Evolutionary conservation across 1,140 invertebrate genomes (phyloP).

Genomic region (Euglossa dilemma): DNA sequence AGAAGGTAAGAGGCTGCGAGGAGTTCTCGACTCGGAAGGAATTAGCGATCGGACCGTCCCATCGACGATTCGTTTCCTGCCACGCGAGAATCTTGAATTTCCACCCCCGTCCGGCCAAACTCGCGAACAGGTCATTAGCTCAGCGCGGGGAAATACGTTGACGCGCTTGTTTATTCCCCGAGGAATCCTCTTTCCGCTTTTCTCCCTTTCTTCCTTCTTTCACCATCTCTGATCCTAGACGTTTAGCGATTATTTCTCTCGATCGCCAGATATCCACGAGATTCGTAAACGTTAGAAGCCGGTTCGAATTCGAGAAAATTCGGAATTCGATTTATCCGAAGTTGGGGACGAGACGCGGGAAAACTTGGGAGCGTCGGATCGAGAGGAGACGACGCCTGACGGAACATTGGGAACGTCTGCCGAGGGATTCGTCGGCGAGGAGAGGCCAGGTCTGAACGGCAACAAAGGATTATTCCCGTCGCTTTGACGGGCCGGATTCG

Average conservation of each 20-base stretch:
- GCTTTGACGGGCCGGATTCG: slow-evolving; percentile 38
- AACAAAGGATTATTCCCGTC: slow-evolving; percentile 47
- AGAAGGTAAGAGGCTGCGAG: slow-evolving; percentile 41
- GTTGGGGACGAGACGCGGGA: too few species aligned
- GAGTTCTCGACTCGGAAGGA: slow-evolving; percentile 62
- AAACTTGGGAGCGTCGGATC: too few species aligned
- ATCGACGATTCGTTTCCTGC: slow-evolving; percentile 64
- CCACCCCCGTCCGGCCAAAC: slow-evolving; percentile 7
- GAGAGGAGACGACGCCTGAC: too few species aligned
- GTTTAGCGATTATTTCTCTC: too few species aligned
- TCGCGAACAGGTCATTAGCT: slow-evolving; percentile 43
- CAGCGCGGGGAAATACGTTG: slow-evolving; percentile 27
- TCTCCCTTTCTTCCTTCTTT: too few species aligned
- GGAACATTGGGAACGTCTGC: background rate
- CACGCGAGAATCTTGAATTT: slow-evolving; percentile 60
- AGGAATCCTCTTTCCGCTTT: background rate
- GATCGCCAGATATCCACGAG: too few species aligned
- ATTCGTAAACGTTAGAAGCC: too few species aligned
- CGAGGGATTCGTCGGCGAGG: background rate
- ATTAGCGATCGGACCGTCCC: slow-evolving; percentile 67
- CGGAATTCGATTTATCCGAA: too few species aligned
- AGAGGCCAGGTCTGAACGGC: background rate
- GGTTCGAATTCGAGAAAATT: too few species aligned
- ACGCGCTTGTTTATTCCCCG: slow-evolving; percentile 30
- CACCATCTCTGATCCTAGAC: background rate